Conservation (phyloP, 35 echinoderm and acorn worm species). For the Heliocidaris erythrogramma region DNA sequence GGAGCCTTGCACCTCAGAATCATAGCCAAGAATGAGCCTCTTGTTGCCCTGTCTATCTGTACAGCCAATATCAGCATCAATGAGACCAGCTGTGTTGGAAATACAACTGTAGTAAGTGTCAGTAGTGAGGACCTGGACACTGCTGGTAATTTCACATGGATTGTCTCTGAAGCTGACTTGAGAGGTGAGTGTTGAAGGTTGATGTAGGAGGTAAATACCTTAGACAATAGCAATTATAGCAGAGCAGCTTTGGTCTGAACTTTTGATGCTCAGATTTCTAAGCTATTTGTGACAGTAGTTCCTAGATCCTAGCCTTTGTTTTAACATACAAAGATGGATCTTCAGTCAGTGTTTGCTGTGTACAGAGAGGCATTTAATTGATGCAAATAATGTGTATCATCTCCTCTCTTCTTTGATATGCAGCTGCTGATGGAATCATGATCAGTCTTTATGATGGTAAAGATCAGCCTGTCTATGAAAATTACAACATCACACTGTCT, state of each 20-base stretch:
- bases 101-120: background rate
- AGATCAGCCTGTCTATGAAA: constrained; percentile 28
- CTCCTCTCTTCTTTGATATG: background rate
- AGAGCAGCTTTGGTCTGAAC: too few relatives aligned
- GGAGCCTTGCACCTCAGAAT: constrained; percentile 1
- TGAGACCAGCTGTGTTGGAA: background rate
- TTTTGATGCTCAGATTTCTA: too few relatives aligned
- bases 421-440: constrained; percentile 9
- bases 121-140: background rate
- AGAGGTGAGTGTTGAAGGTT: background rate
- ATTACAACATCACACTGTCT: constrained; percentile 55
- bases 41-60: background rate
- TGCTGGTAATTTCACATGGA: constrained; percentile 36
- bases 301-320: too few relatives aligned
- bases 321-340: too few relatives aligned
- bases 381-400: too few relatives aligned
- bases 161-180: background rate
- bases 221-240: too few relatives aligned
- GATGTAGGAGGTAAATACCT: background rate
- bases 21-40: background rate
- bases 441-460: background rate
- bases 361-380: too few relatives aligned
- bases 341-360: too few relatives aligned
- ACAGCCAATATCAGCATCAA: constrained; percentile 27
- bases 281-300: too few relatives aligned